phyloP scores from a whole-genome alignment of 2,888 invertebrate genomes.

The Sminthurinus aureus region DNA sequence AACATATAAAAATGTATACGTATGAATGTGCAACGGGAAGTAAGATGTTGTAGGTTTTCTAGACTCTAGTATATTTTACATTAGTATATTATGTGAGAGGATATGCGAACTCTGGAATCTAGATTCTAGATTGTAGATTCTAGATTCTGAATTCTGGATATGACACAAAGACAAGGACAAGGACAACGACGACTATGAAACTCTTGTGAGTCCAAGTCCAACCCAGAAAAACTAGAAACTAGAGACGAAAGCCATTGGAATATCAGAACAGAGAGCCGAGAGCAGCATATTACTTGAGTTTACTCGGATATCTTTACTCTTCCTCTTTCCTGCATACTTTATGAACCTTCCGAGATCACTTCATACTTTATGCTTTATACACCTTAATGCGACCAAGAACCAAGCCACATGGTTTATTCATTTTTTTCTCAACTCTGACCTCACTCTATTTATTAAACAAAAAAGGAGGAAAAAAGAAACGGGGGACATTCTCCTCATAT shows the following conservation, averaged over 20 bases:
- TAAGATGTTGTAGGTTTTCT: too few relatives aligned
- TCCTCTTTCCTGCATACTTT: slow-evolving; percentile 35
- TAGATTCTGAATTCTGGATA: too few relatives aligned
- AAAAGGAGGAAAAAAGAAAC: background rate
- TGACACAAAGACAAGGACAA: background rate
- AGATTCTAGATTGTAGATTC: too few relatives aligned
- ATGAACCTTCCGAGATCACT: slow-evolving; percentile 10
- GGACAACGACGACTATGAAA: slow-evolving; percentile 15
- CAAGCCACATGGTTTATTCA: slow-evolving; percentile 38
- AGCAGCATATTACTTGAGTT: slow-evolving; percentile 25
- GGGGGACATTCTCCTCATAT: slow-evolving; percentile 30
- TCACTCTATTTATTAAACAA: slow-evolving; percentile 24
- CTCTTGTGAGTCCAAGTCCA: too few relatives aligned
- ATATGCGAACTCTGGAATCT: slow-evolving; percentile 4
- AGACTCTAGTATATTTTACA: too few relatives aligned
- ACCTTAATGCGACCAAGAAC: slow-evolving; percentile 34
- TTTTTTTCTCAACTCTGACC: slow-evolving; percentile 38
- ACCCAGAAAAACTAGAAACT: too few relatives aligned
- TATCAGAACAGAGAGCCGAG: background rate
- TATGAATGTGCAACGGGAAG: too few relatives aligned
- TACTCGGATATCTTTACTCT: slow-evolving; percentile 27
- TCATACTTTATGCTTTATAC: slow-evolving; percentile 10
- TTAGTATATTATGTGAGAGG: slow-evolving; percentile 3
- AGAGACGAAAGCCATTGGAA: slow-evolving; percentile 23
- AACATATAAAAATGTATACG: background rate